Conservation (phyloP, 2,113 vertebrate species). For the Guaruba guarouba region DNA sequence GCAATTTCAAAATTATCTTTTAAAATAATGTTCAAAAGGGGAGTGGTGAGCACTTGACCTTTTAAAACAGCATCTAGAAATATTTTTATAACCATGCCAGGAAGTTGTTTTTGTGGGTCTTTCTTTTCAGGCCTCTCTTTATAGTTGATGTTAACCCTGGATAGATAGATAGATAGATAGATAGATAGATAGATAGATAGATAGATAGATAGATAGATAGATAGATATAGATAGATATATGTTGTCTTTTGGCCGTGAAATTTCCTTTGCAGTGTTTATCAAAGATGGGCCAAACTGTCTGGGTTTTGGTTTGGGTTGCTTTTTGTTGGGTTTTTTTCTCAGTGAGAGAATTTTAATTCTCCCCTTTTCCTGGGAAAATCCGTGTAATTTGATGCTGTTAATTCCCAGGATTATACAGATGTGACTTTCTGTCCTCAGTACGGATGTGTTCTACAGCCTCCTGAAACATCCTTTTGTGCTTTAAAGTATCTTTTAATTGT, state of each 20-base stretch:
- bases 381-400: not conserved
- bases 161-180: no score
- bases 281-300: not conserved
- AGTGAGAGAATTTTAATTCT: not conserved
- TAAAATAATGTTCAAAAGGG: not conserved
- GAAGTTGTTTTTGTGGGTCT: not conserved
- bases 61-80: not conserved
- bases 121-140: not conserved
- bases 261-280: not conserved
- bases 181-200: accelerated
- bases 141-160: not conserved
- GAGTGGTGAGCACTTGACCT: not conserved
- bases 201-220: no score
- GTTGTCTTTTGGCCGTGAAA: not conserved
- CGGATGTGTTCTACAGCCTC: not conserved
- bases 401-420: not conserved
- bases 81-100: not conserved
- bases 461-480: not conserved
- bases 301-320: not conserved
- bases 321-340: not conserved
- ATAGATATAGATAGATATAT: no score
- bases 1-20: not conserved
- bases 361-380: not conserved
- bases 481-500: not conserved
- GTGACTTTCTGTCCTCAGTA: not conserved